phyloP scores from a whole-genome alignment of 2,797 vertebrate species.

The Myotis daubentonii region DNA sequence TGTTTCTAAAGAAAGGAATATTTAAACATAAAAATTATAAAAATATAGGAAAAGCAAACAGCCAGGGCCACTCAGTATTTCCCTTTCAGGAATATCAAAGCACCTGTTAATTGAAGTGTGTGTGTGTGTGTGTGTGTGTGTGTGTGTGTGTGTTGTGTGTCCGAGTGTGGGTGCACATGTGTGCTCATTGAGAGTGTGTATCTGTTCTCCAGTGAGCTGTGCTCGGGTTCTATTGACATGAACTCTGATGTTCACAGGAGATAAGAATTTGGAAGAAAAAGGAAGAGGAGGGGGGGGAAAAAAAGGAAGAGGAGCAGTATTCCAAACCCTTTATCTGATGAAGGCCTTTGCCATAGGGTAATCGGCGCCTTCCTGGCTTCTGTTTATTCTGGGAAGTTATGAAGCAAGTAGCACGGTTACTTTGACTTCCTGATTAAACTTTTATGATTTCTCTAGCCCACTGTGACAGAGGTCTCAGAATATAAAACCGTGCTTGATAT shows the following conservation, averaged over 20 bases:
- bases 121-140: too few relatives aligned
- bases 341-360: conserved; percentile 10
- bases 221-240: not conserved
- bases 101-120: not conserved
- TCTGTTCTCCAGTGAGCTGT: not conserved
- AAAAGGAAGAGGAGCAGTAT: not conserved
- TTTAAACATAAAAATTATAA: conserved; percentile 21
- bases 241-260: not conserved
- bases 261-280: not conserved
- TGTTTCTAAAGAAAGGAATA: not conserved
- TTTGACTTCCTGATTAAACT: conserved; percentile 31
- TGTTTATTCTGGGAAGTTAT: conserved; percentile 54
- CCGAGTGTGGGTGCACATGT: too few relatives aligned
- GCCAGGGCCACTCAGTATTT: not conserved
- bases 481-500: not conserved
- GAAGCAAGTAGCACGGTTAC: conserved; percentile 1
- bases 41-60: conserved; percentile 3
- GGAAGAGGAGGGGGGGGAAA: not conserved
- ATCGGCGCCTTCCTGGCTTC: not conserved
- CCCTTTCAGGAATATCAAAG: not conserved
- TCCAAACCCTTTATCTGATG: conserved; percentile 37
- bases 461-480: not conserved
- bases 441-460: not conserved
- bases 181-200: not conserved
- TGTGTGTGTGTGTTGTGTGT: too few relatives aligned